A percentile compares a stretch with the other conserved stretches of the same genome.
Conservation (phyloP, 1,140 invertebrate genomes). For the Meloidogyne floridensis region DNA sequence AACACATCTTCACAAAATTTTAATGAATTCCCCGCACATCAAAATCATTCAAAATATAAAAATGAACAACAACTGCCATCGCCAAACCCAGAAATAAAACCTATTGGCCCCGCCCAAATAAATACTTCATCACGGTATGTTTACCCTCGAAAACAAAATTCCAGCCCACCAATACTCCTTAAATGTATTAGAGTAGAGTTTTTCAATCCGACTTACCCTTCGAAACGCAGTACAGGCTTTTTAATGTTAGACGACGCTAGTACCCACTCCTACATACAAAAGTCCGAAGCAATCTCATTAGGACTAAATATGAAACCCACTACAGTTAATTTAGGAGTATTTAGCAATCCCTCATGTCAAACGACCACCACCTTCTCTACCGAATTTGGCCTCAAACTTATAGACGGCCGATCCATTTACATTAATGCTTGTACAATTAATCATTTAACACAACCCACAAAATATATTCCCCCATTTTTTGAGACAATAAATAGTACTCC, state of each 20-base stretch:
- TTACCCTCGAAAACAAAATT: too few species aligned
- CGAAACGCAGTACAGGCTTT: too few species aligned
- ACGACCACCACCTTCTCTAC: neutral
- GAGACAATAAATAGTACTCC: neutral
- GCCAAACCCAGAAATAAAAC: too few species aligned
- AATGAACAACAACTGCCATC: too few species aligned
- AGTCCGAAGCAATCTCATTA: neutral
- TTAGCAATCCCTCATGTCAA: neutral
- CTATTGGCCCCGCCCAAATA: too few species aligned
- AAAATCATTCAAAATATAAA: too few species aligned
- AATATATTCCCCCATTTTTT: neutral
- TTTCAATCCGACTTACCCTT: too few species aligned
- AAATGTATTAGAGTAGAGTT: too few species aligned
- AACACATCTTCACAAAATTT: too few species aligned
- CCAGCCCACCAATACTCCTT: too few species aligned
- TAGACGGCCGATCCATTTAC: neutral
- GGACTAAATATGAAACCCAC: neutral
- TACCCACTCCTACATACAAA: neutral
- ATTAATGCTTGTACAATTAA: neutral
- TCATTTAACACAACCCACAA: neutral
- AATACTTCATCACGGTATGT: too few species aligned
- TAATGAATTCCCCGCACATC: too few species aligned
- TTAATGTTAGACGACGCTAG: conserved; percentile 13
- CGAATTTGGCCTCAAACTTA: neutral
- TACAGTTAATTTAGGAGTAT: neutral